Base-by-base conservation (phyloP, 2,888 invertebrate species). In the Eilema sororculum region DNA sequence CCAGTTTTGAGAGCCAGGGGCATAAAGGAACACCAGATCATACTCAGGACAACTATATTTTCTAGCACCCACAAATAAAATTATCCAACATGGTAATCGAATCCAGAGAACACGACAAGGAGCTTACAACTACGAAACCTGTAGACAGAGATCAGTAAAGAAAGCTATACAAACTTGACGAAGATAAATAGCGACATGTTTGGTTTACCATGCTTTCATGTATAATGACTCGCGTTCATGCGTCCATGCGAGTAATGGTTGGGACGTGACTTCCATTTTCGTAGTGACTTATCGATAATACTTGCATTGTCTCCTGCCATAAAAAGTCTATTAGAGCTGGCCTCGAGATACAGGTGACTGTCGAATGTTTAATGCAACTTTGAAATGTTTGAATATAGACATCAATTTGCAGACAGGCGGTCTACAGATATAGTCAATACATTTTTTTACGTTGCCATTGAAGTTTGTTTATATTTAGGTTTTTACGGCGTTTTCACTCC, bases 201-300 rank as follows among this genome's bases (percentile, higher is more conserved):
- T 72, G 72, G 74, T 78, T 81, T 77, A 80, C 78, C 72, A 75
- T 78, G 72, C 79, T 82, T 73, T 82, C 78, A 65, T 79, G 64
- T 68, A 69, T 72, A 74, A 83, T 83, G 86, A 85, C 79, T 86
- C 78, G 82, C 82, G 85, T 80, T 75, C 81, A 83, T 79, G 82
- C 82, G 85, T 80, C 75, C 81, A 83, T 79, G 79, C 80, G 83
- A 81, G 82, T 90, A 90, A 92, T 90, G 84, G 83, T 70, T 65
- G 76, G 86, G 83, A 89, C 90, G 89, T 91, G 90, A 90, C 90
- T 87, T 77, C 82, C 81, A 85, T 88, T 87, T 84, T 81, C 77
- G 70, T 80, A 74, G 71, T 72, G 75, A 80, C 79, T 75, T 73
- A 69, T 73, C 69, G 69, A 25, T 64, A 64, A 25, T 46, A 46